phyloP scores from a whole-genome alignment of 2,113 vertebrate species.

The Drymodes brunneopygia region DNA sequence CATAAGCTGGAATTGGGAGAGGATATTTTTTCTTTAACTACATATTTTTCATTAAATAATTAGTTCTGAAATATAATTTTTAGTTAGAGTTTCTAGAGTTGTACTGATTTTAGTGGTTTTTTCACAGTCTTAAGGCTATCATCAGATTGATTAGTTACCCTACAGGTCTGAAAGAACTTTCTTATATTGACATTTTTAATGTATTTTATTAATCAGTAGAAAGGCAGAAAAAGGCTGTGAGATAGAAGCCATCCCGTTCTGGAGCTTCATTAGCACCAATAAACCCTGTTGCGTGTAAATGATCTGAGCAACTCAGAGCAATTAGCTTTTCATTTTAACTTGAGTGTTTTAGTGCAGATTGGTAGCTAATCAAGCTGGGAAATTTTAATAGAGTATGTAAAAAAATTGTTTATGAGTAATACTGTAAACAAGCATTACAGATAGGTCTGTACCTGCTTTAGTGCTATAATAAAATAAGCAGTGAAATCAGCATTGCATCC shows the following conservation, averaged over 20 bases:
- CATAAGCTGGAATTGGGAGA: neutral
- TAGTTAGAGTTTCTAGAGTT: neutral
- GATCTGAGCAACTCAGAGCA: conserved; percentile 50
- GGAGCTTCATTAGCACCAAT: conserved; percentile 45
- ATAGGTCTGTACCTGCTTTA: conserved; percentile 59
- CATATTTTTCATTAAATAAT: neutral
- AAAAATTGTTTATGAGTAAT: conserved; percentile 67
- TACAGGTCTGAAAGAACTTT: neutral
- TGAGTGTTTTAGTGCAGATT: conserved; percentile 55
- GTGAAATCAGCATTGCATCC: conserved; percentile 56
- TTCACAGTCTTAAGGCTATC: neutral
- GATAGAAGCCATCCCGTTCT: neutral
- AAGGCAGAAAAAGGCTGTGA: neutral
- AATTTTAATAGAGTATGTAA: conserved; percentile 58
- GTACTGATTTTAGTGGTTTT: neutral
- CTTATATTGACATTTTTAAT: neutral
- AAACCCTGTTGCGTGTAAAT: conserved; percentile 62
- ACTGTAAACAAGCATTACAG: conserved; percentile 44
- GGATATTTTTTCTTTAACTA: neutral
- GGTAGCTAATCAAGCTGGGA: conserved; percentile 67
- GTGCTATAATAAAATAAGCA: conserved; percentile 58
- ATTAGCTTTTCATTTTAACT: conserved; percentile 69
- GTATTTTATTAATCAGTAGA: conserved; percentile 19
- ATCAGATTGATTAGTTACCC: neutral
- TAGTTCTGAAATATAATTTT: neutral